Conservation (phyloP, 2,888 invertebrate species). For the Mesorhabditis belari region DNA sequence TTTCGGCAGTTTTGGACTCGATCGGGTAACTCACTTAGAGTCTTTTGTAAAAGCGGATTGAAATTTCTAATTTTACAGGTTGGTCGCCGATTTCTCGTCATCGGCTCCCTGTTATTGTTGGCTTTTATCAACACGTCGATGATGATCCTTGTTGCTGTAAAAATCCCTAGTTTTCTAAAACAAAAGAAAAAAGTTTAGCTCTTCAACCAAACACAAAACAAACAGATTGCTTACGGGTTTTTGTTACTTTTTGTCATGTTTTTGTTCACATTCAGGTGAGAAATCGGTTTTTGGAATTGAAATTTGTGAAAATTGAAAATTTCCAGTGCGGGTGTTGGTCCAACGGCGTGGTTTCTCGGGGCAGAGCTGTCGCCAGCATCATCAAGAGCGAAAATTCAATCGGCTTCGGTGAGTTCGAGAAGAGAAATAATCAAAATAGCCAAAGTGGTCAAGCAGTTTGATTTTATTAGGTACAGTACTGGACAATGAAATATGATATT, state of each 20-base stretch:
- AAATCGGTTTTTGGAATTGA: background rate
- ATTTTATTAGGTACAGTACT: too few relatives aligned
- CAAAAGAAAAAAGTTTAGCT: background rate
- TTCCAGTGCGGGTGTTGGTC: slow-evolving; percentile 40
- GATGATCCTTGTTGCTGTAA: slow-evolving; percentile 28
- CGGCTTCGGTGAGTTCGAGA: slow-evolving; percentile 12
- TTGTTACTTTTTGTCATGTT: slow-evolving; percentile 30
- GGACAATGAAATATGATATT: too few relatives aligned
- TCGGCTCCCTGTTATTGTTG: slow-evolving; percentile 26
- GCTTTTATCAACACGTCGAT: slow-evolving; percentile 33
- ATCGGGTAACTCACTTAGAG: slow-evolving; percentile 17
- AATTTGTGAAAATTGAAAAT: background rate
- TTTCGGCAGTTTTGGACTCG: slow-evolving; percentile 27
- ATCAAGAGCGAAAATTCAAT: slow-evolving; percentile 19
- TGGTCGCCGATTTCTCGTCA: slow-evolving; percentile 32
- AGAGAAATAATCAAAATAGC: too few relatives aligned
- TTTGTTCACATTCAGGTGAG: slow-evolving; percentile 33
- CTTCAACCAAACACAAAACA: slow-evolving; percentile 14
- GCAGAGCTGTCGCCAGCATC: slow-evolving; percentile 34
- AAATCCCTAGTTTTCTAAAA: background rate
- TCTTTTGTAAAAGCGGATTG: background rate
- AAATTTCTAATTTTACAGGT: slow-evolving; percentile 16
- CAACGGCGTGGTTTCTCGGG: slow-evolving; percentile 39
- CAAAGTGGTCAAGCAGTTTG: too few relatives aligned
- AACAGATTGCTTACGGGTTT: slow-evolving; percentile 27